phyloP scores from a whole-genome alignment of 2,113 vertebrate genomes.

The Brevimyrus niger region DNA sequence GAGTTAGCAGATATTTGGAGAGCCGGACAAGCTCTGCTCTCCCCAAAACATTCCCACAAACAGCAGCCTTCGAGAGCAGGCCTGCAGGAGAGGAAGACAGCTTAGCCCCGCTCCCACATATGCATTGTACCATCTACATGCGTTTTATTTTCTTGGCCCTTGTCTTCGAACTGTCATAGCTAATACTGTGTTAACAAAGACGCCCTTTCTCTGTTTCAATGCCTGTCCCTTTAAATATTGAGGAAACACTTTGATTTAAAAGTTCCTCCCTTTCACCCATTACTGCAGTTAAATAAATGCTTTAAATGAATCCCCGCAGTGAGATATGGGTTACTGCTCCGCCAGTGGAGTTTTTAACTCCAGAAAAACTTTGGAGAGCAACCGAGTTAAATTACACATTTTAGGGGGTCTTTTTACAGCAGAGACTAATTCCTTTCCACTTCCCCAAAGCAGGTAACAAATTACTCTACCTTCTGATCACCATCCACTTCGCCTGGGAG shows the following conservation, averaged over 20 bases:
- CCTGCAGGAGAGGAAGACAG: not conserved
- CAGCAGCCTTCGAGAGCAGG: not conserved
- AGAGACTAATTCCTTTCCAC: slow-evolving; percentile 19
- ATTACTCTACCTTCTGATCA: slow-evolving; percentile 29
- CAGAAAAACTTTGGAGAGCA: slow-evolving; percentile 17
- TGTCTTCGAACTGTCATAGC: not conserved
- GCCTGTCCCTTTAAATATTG: slow-evolving; percentile 15
- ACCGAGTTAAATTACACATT: not conserved
- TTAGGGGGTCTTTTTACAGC: slow-evolving; percentile 12
- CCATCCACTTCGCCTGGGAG: slow-evolving; percentile 24
- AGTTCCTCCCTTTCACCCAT: slow-evolving; percentile 14
- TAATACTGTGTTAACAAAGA: not conserved
- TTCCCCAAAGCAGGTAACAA: slow-evolving; percentile 26
- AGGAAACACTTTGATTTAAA: slow-evolving; percentile 25
- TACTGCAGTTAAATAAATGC: slow-evolving; percentile 29
- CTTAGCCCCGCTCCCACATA: not conserved
- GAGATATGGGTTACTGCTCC: slow-evolving; percentile 21
- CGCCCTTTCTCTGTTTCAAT: not conserved
- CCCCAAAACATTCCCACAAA: not conserved
- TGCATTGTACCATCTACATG: not conserved
- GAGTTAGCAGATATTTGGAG: slow-evolving; percentile 24
- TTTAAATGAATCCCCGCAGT: slow-evolving; percentile 20
- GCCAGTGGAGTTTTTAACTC: slow-evolving; percentile 21
- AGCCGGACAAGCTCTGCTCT: not conserved
- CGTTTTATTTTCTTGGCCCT: not conserved